phyloP scores from a whole-genome alignment of 2,888 invertebrate genomes.

The Heliconius sara region DNA sequence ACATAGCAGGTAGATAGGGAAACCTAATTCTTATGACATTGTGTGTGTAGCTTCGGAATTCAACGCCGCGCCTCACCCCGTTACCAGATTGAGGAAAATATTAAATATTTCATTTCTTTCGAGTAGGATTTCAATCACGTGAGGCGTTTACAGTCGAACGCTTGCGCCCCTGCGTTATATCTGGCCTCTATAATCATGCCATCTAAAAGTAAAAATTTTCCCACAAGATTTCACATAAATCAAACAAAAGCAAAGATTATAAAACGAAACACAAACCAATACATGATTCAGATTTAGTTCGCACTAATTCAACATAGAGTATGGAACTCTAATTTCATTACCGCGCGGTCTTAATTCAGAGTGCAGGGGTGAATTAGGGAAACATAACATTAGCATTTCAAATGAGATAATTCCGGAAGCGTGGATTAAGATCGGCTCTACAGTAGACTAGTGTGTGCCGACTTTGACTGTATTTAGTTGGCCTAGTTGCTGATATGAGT shows the following conservation, averaged over 20 bases:
- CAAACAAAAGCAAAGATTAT: no score
- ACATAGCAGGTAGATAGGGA: no score
- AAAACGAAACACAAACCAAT: neutral
- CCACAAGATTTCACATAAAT: neutral
- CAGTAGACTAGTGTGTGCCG: constrained; percentile 18
- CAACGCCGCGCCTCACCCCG: no score
- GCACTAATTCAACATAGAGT: neutral
- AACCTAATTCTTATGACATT: no score
- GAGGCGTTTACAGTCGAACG: no score
- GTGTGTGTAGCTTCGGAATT: no score
- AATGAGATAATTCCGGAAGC: constrained; percentile 49
- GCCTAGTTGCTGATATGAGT: neutral
- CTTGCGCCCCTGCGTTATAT: no score
- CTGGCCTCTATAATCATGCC: neutral
- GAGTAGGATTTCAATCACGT: no score
- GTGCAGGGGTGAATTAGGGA: constrained; percentile 58
- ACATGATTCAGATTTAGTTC: neutral
- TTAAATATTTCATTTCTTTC: no score
- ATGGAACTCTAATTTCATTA: constrained; percentile 28
- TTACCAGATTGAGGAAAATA: no score
- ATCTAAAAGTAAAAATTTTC: no score
- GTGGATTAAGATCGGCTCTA: constrained; percentile 23
- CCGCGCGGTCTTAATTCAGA: constrained; percentile 53
- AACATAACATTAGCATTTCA: constrained; percentile 64
- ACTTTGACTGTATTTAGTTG: constrained; percentile 22